phyloP scores from a whole-genome alignment of 2,888 invertebrate genomes.

The Sarcophaga variegata region DNA sequence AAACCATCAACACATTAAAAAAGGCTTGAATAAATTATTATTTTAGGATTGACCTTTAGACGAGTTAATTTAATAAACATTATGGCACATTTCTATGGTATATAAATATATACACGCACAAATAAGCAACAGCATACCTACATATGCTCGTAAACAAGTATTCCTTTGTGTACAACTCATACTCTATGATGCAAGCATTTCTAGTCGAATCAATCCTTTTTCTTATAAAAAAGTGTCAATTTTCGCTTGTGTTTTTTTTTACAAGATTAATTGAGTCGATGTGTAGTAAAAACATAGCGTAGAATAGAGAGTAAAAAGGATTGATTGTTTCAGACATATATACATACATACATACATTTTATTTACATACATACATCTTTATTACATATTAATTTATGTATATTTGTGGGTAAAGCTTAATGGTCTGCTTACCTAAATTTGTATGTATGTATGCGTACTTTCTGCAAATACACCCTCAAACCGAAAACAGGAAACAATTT shows the following conservation, averaged over 20 bases:
- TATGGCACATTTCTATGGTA: background rate
- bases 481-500: background rate
- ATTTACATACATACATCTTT: too few relatives aligned
- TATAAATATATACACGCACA: too few relatives aligned
- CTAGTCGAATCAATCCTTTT: constrained; percentile 22
- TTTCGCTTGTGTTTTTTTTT: constrained; percentile 9
- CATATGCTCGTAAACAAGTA: background rate
- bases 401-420: too few relatives aligned
- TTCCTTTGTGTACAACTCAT: background rate
- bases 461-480: too few relatives aligned
- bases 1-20: background rate
- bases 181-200: background rate
- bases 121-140: background rate
- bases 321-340: background rate
- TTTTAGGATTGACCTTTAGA: constrained; percentile 6
- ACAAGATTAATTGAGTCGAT: constrained; percentile 40
- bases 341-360: too few relatives aligned
- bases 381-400: too few relatives aligned
- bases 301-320: background rate
- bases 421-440: too few relatives aligned
- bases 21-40: background rate
- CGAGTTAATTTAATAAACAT: constrained; percentile 21
- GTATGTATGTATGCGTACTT: too few relatives aligned
- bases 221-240: constrained; percentile 30
- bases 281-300: background rate